These are phyloP conservation scores for Orbicella faveolata DNA, from an alignment of 64 coral and sea anemone species.

Conservation along the genomic window DNA sequence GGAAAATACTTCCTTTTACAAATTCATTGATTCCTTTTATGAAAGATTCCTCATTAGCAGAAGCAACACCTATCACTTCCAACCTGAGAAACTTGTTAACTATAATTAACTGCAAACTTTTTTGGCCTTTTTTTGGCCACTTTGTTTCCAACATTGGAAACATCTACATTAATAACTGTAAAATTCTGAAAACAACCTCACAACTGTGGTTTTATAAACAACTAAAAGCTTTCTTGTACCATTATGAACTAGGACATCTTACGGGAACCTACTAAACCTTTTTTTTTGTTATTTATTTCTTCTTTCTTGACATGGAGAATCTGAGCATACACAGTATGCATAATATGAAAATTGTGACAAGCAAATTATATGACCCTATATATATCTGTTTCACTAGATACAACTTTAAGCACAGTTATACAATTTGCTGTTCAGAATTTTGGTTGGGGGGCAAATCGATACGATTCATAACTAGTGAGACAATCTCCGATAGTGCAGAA, in stretches of 20 bases:
- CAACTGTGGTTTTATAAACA: no score
- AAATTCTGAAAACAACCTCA: no score
- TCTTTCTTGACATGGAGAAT: not conserved
- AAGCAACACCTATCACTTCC: conserved; percentile 5
- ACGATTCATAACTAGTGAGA: conserved; percentile 11
- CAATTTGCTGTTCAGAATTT: conserved; percentile 12
- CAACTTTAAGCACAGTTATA: not conserved
- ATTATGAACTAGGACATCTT: no score
- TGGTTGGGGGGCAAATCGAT: conserved; percentile 20
- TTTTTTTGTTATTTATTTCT: not conserved
- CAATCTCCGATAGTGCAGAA: no score
- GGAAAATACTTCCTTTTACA: not conserved
- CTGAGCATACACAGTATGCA: conserved; percentile 35
- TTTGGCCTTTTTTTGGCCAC: not conserved
- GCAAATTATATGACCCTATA: not conserved
- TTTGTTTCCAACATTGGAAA: not conserved
- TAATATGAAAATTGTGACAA: not conserved
- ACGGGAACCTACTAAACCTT: not conserved
- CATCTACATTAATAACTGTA: no score
- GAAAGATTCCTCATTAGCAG: not conserved
- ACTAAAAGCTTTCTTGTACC: no score
- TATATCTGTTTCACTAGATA: not conserved
- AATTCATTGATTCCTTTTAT: not conserved
- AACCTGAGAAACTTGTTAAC: not conserved
- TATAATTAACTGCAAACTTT: not conserved